These are phyloP conservation scores for Bubo blakistoni DNA, from an alignment of 2,113 vertebrate species.

Conservation along the genomic window DNA sequence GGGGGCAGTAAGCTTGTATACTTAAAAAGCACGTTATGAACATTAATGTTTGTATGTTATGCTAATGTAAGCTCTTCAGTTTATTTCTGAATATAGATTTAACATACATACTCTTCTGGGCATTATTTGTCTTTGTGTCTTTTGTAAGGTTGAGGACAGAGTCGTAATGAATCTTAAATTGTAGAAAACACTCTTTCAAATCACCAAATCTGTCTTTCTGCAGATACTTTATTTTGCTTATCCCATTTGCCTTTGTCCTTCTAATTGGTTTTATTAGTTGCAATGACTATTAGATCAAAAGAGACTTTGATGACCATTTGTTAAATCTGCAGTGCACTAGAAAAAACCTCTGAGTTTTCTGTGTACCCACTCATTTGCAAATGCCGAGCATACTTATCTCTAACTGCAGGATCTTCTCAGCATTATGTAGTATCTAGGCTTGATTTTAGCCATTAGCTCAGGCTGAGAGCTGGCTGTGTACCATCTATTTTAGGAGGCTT, in stretches of 20 bases:
- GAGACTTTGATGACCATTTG: constrained; percentile 19
- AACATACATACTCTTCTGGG: background rate
- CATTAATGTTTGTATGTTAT: background rate
- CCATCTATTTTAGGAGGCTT: background rate
- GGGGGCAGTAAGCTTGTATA: background rate
- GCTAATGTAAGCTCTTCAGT: background rate
- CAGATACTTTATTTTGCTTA: background rate
- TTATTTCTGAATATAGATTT: background rate
- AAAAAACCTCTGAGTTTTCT: background rate
- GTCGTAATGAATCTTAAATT: background rate
- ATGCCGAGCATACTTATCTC: background rate
- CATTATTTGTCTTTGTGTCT: background rate
- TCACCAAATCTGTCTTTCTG: background rate
- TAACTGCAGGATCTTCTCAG: background rate
- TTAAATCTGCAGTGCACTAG: constrained; percentile 9
- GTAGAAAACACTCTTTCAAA: background rate
- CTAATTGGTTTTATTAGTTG: constrained; percentile 2
- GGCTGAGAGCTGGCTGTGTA: background rate
- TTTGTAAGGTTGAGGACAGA: background rate
- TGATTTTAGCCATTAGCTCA: background rate
- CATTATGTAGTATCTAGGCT: background rate
- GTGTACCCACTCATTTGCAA: background rate
- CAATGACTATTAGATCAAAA: background rate
- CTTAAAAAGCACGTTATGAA: background rate
- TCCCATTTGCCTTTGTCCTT: constrained; percentile 5